Evolutionary conservation across 2,797 vertebrate species (phyloP), one percentile per base, ranked within the genome.

Genomic region (Ispidina lecontei): DNA sequence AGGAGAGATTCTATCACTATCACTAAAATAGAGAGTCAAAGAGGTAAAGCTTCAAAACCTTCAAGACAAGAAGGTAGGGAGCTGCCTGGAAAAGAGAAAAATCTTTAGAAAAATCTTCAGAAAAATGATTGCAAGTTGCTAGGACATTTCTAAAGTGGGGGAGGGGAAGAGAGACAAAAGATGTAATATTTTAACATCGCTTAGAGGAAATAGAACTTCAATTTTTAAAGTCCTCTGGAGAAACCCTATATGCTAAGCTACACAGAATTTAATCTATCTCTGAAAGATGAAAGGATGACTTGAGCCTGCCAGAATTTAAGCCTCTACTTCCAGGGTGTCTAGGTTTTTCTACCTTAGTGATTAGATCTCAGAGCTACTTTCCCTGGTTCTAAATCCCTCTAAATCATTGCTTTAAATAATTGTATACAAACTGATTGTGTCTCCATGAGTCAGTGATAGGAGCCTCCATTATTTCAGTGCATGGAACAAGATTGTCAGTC

Each of bases 281-380:
- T 65, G 25, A 68, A 82, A 87, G 51, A 91, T 84, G 84, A 94
- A 95, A 92, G 67, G 6, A 54, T 84, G 43, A 90, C 58, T 54
- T 84, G 71, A 81, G 14, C 25, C 54, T 89, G 52, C 33, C 62
- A 68, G 71, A 68, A 89, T 89, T 37, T 86, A 73, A 95, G 44
- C 58, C 29, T 77, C 33, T 81, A 33, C 51, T 95, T 95, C 68
- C 52, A 72, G 18, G 35, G 39, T 86, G 64, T 60, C 37, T 71
- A 49, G 41, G 8, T 41, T 91, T 78, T 77, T 55, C 58, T 84
- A 1, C 84, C 21, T 26, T 60, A 78, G 49, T 52, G 73, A 86
- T 94, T 92, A 77, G n/a, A 82, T 87, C 41, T 84, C 29, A 88
- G 84, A 92, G 33, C 39, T 94, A 20, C 46, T 67, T 86, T n/a